Base-by-base conservation (phyloP, 2,888 invertebrate species). In the Luffia ferchaultella region DNA sequence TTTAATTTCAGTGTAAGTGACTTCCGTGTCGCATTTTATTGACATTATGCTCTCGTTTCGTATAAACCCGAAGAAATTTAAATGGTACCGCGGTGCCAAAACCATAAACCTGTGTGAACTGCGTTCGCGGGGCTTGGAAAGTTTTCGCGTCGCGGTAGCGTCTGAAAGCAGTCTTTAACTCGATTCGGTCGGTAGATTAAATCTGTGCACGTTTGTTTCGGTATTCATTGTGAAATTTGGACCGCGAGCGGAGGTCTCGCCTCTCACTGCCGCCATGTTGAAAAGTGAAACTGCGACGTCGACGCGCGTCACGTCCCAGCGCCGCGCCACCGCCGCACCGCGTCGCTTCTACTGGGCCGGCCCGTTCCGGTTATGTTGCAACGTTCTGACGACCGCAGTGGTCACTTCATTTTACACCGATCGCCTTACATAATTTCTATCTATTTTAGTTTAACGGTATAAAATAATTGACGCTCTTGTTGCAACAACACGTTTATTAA, bases 231-330 rank as follows among this genome's bases (percentile, higher is more conserved):
- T 74, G 82, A 83, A 82, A 82, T 79, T 75, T 71, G 70, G 76
- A 73, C 68, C 68, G 67, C 66, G 66, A 64, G 67, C 63, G 66
- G 74, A 75, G 78, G 76, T 68, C 72, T 73, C 63, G 72, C 82
- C 82, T 82, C 82, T 82, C 78, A 78, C 82, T 42, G 67, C 65
- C 58, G 60, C 55, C 70, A 73, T 68, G 76, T 79, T 77, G 78
- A 74, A 83, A 83, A 83, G 82, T 80, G 82, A 83, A 83, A 83
- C 79, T 67, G 65, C 70, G 70, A 62, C 64, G 70, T 66, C 70
- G 66, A 66, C 71, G 67, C 65, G 62, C 75, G 73, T 74, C 75
- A 75, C 76, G 76, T 73, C 68, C 68, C 61, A 63, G 61, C 64
- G 60, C 58, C 65, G 30, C 5, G 44, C 20, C 50, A 46, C 41